Evolutionary conservation across 2,113 vertebrate genomes (phyloP).

Genomic region (Pica pica): DNA sequence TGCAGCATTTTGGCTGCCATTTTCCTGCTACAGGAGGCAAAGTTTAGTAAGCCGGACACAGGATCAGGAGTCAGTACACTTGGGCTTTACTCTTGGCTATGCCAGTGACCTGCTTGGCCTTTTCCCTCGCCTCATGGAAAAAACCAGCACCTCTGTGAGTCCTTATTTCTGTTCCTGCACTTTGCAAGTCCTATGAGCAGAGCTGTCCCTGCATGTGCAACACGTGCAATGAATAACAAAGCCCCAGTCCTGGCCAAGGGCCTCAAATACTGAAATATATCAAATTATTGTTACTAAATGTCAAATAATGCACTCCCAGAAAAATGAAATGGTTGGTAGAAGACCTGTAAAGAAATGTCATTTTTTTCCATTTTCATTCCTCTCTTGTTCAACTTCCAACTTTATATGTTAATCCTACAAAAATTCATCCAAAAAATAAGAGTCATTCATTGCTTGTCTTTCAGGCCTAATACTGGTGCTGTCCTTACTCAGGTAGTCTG

Average conservation of each 20-base stretch:
- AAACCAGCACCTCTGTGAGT: neutral
- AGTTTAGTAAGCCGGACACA: neutral
- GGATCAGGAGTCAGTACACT: neutral
- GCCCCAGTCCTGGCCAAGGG: neutral
- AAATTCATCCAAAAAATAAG: neutral
- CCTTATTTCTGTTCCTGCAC: neutral
- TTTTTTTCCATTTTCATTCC: neutral
- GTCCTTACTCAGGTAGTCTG: neutral
- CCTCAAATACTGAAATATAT: neutral
- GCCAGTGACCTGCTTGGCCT: neutral
- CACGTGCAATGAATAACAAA: neutral
- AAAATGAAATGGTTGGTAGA: neutral
- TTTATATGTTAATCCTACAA: neutral
- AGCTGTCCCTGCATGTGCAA: neutral
- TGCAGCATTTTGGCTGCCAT: constrained; percentile 7
- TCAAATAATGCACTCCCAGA: neutral
- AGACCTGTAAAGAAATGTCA: neutral
- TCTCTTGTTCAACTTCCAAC: neutral
- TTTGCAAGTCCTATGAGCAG: neutral
- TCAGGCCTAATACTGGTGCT: neutral
- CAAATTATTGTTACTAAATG: neutral
- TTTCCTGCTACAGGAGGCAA: neutral
- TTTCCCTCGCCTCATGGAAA: neutral
- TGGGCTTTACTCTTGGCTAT: neutral
- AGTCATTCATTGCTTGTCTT: neutral